Evolutionary conservation across 2,888 invertebrate genomes (phyloP).

Genomic region (Drosophila neonasuta): DNA sequence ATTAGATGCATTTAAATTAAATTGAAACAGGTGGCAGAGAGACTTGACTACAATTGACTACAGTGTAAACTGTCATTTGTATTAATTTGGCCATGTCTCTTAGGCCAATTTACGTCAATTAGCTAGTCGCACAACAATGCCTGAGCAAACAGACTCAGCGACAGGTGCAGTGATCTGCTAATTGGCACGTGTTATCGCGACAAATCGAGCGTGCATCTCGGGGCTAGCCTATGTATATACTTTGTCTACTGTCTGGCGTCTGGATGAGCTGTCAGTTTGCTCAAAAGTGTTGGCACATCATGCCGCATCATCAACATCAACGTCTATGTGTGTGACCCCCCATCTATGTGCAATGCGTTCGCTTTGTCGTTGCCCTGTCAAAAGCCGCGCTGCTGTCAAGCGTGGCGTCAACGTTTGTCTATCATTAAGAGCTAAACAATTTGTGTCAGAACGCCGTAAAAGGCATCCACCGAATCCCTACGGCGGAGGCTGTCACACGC

Average conservation of each 20-base stretch:
- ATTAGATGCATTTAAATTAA: conserved; percentile 56
- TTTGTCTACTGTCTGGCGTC: conserved; percentile 10
- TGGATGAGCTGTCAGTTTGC: conserved; percentile 28
- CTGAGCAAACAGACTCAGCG: conserved; percentile 1
- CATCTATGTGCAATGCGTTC: conserved; percentile 19
- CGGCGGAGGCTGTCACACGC: conserved; percentile 45
- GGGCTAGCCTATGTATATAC: background rate
- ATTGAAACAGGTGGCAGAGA: conserved; percentile 38
- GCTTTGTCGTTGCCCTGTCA: conserved; percentile 33
- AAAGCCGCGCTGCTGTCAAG: conserved; percentile 42
- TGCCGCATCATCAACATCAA: conserved; percentile 3
- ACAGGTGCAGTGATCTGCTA: conserved; percentile 50
- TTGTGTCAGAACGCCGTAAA: conserved; percentile 49
- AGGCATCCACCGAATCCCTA: conserved; percentile 30
- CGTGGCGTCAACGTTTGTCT: conserved; percentile 60
- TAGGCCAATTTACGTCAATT: conserved; percentile 36
- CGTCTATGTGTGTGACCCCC: background rate
- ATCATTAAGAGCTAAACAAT: conserved; percentile 62
- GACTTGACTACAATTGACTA: conserved; percentile 3
- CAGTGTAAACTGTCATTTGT: conserved; percentile 31
- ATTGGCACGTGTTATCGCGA: conserved; percentile 59
- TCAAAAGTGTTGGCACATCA: conserved; percentile 31
- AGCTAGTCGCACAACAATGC: conserved; percentile 13
- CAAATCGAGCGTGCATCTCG: conserved; percentile 29
- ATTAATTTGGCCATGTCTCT: conserved; percentile 35